Evolutionary conservation across 2,113 vertebrate species (phyloP).

Genomic region (Silurus meridionalis): DNA sequence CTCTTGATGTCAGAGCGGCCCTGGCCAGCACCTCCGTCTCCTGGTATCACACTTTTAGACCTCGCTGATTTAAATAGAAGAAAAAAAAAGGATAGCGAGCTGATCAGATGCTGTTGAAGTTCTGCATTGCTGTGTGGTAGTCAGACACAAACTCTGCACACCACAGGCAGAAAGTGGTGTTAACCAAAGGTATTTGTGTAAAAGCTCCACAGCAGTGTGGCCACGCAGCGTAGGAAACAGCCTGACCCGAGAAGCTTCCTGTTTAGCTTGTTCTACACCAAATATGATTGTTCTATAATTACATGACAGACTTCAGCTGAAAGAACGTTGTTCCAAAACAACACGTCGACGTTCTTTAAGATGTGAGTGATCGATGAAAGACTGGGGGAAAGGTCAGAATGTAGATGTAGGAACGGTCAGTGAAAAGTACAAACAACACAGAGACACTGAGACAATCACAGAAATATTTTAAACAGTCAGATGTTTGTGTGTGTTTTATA

Average conservation of each 20-base stretch:
- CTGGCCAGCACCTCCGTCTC: conserved; percentile 64
- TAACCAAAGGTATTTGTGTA: conserved; percentile 32
- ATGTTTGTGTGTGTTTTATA: background rate
- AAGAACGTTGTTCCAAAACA: background rate
- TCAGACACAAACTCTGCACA: background rate
- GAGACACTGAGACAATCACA: background rate
- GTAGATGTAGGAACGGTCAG: background rate
- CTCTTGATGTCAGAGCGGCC: conserved; percentile 55
- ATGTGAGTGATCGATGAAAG: background rate
- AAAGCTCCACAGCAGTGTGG: conserved; percentile 19
- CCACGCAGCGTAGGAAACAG: conserved; percentile 55
- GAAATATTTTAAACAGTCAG: background rate
- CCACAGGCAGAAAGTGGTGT: background rate
- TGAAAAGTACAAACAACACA: background rate
- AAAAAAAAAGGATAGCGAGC: background rate
- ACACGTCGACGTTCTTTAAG: background rate
- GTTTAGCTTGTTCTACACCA: conserved; percentile 35
- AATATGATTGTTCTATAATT: conserved; percentile 45
- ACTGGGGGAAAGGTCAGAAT: background rate
- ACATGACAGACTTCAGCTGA: background rate
- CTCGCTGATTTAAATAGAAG: conserved; percentile 72
- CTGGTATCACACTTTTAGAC: conserved; percentile 84
- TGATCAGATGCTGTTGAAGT: background rate
- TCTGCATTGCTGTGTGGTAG: background rate
- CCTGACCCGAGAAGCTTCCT: conserved; percentile 62